phyloP scores from a whole-genome alignment of 2,888 invertebrate species.

The Hartigia nigra region DNA sequence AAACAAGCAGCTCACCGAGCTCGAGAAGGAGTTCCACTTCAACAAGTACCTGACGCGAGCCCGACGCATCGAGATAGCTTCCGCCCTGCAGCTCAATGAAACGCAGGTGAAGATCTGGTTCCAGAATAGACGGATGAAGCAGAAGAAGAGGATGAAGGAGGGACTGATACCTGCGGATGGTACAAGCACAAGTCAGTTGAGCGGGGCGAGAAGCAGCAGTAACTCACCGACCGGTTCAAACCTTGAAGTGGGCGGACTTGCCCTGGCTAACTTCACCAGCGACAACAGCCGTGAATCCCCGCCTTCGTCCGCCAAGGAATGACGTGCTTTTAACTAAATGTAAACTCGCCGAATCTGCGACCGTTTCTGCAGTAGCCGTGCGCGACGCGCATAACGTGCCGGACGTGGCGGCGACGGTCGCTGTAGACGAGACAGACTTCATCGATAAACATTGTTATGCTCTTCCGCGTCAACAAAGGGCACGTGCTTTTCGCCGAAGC shows the following conservation, averaged over 20 bases:
- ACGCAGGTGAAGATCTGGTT: constrained; percentile 99
- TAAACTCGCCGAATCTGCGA: background rate
- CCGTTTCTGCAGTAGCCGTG: background rate
- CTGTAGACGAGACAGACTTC: background rate
- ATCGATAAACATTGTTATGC: background rate
- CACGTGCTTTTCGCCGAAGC: background rate
- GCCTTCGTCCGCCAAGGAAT: constrained; percentile 56
- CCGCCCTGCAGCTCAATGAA: constrained; percentile 94
- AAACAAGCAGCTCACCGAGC: constrained; percentile 98
- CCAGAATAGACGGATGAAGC: constrained; percentile 98
- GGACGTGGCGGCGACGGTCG: background rate
- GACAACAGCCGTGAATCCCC: constrained; percentile 80
- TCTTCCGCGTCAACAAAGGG: background rate
- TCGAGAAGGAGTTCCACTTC: constrained; percentile 99
- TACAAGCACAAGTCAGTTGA: constrained; percentile 58
- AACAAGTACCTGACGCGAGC: constrained; percentile 98
- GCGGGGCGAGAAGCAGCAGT: constrained; percentile 58
- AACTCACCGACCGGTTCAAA: constrained; percentile 61
- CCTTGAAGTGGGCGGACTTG: constrained; percentile 49
- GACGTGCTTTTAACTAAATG: constrained; percentile 31
- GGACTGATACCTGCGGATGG: constrained; percentile 78
- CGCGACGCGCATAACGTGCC: too few species aligned
- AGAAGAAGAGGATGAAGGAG: constrained; percentile 96
- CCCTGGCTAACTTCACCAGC: constrained; percentile 68
- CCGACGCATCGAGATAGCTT: constrained; percentile 96